phyloP scores from a whole-genome alignment of 2,888 invertebrate genomes.

The Tenthredo notha region DNA sequence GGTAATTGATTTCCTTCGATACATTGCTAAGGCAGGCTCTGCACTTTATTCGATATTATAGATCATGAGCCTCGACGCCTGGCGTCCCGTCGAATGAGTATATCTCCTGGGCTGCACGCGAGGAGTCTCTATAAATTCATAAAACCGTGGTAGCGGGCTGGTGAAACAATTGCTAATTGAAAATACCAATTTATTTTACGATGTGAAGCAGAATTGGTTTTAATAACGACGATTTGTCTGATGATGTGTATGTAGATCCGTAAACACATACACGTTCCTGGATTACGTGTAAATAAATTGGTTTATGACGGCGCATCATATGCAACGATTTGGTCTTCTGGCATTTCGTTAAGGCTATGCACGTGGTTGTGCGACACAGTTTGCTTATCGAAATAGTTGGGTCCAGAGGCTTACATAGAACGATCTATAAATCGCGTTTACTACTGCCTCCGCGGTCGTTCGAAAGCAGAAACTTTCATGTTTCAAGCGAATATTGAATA shows the following conservation, averaged over 20 bases:
- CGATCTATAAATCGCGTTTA: conserved; percentile 37
- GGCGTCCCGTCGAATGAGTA: conserved; percentile 26
- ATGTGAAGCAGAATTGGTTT: background rate
- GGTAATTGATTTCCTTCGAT: conserved; percentile 1
- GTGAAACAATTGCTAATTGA: conserved; percentile 35
- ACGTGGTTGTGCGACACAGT: conserved; percentile 16
- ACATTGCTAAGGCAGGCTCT: background rate
- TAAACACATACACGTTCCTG: background rate
- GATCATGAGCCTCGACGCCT: conserved; percentile 27
- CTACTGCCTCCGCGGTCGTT: background rate
- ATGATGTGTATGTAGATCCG: background rate
- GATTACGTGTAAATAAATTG: background rate
- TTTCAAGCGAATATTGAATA: conserved; percentile 34
- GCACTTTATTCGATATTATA: conserved; percentile 29
- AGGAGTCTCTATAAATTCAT: conserved; percentile 33
- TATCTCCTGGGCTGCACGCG: conserved; percentile 30
- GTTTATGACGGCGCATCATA: background rate
- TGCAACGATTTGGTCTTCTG: background rate
- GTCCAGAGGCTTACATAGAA: conserved; percentile 16
- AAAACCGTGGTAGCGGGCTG: background rate
- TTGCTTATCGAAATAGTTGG: conserved; percentile 42
- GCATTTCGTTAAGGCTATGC: background rate
- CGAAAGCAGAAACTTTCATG: conserved; percentile 33
- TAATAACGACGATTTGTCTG: background rate
- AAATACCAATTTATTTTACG: conserved; percentile 41